Conservation (phyloP, 1,140 invertebrate genomes). For the Polypedilum vanderplanki region DNA sequence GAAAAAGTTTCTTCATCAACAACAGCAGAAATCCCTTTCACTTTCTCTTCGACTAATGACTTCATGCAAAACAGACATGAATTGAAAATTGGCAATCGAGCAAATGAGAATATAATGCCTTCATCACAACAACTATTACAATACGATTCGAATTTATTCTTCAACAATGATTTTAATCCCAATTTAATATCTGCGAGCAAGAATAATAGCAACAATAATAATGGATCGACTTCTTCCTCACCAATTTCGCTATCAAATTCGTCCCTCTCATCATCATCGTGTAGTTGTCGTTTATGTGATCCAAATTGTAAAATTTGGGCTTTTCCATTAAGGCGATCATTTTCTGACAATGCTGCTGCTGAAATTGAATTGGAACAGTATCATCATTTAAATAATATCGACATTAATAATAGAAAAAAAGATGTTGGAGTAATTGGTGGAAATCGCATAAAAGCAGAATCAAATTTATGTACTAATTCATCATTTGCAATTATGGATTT, state of each 20-base stretch:
- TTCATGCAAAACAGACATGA: constrained; percentile 36
- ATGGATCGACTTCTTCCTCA: constrained; percentile 37
- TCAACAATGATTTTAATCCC: constrained; percentile 30
- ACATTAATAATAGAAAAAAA: constrained; percentile 31
- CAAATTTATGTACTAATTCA: constrained; percentile 22
- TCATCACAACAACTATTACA: constrained; percentile 30
- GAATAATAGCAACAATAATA: too few species aligned
- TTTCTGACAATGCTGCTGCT: constrained; percentile 39
- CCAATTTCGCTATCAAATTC: constrained; percentile 33
- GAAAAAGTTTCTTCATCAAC: not conserved
- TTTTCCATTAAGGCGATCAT: constrained; percentile 40
- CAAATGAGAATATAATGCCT: constrained; percentile 43
- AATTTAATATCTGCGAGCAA: not conserved
- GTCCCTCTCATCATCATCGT: constrained; percentile 41
- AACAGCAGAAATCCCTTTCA: constrained; percentile 2
- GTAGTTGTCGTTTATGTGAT: constrained; percentile 73
- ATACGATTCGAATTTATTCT: constrained; percentile 31
- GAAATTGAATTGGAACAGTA: not conserved
- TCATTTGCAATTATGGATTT: constrained; percentile 9
- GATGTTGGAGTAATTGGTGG: constrained; percentile 43
- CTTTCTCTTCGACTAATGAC: not conserved
- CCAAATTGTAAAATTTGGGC: constrained; percentile 69
- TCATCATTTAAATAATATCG: not conserved
- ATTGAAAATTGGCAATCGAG: constrained; percentile 38
- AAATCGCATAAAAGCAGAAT: constrained; percentile 35